Evolutionary conservation across 2,113 vertebrate genomes (phyloP).

Genomic region (Psammodynastes pulverulentus): DNA sequence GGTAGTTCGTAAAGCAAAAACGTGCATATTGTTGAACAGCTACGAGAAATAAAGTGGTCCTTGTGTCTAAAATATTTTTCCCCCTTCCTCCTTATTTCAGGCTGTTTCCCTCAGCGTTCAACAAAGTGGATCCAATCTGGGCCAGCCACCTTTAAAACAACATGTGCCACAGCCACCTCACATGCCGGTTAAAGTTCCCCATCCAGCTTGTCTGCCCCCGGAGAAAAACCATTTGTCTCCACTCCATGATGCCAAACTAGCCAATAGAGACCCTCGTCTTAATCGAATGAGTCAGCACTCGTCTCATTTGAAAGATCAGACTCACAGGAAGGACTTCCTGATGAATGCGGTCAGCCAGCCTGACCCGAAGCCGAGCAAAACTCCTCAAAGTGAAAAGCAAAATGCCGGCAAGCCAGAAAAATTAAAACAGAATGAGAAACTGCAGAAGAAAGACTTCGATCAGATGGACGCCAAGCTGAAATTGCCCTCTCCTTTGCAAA

Average conservation of each 20-base stretch:
- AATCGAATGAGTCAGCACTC: conserved; percentile 73
- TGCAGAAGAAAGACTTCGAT: conserved; percentile 74
- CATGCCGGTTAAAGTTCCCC: conserved; percentile 67
- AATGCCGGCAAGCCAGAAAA: conserved; percentile 75
- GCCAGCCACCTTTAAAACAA: conserved; percentile 71
- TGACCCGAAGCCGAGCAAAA: conserved; percentile 74
- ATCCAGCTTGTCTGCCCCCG: conserved; percentile 63
- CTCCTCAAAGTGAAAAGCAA: conserved; percentile 70
- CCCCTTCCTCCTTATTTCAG: conserved; percentile 56
- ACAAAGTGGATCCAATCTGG: conserved; percentile 69
- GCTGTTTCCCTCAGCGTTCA: conserved; percentile 79
- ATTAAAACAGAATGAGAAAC: conserved; percentile 72
- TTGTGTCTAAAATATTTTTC: background rate
- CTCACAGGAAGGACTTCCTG: conserved; percentile 76
- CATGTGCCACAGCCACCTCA: conserved; percentile 69
- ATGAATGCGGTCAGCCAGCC: conserved; percentile 51
- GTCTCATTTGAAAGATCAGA: conserved; percentile 79
- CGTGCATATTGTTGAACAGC: background rate
- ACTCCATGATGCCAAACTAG: conserved; percentile 77
- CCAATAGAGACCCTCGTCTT: conserved; percentile 89
- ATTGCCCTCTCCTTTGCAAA: conserved; percentile 81
- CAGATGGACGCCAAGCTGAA: conserved; percentile 83
- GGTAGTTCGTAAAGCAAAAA: background rate
- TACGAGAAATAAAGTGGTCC: background rate
- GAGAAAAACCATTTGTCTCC: conserved; percentile 75